Percentiles rank a stretch among this genome's conserved stretches.
Conservation (phyloP, 1,140 invertebrate species). For the Drosophila malerkotliana region DNA sequence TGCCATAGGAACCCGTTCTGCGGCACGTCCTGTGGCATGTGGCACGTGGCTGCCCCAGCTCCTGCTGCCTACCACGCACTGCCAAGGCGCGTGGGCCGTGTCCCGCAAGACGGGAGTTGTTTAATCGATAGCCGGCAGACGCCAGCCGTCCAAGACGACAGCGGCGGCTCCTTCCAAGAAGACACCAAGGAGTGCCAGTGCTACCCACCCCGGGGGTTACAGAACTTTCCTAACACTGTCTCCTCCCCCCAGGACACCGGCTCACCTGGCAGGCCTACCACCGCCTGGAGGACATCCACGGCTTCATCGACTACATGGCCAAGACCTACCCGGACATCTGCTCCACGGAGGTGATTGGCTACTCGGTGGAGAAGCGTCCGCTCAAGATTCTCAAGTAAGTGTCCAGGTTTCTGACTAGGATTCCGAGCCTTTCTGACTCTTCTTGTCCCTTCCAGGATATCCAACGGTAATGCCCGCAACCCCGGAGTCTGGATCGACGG, state of each 20-base stretch:
- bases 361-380: constrained; percentile 90
- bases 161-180: constrained; percentile 7
- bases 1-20: constrained; percentile 43
- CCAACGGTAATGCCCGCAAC: constrained; percentile 86
- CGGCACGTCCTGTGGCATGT: constrained; percentile 19
- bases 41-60: not conserved
- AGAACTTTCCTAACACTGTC: not conserved
- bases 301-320: constrained; percentile 90
- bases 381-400: constrained; percentile 87
- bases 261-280: constrained; percentile 94
- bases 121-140: constrained; percentile 62
- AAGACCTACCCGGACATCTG: constrained; percentile 89
- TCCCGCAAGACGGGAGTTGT: constrained; percentile 60
- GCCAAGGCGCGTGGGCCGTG: constrained; percentile 10
- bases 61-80: constrained; percentile 23
- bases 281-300: constrained; percentile 88
- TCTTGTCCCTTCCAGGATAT: constrained; percentile 85
- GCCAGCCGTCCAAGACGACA: constrained; percentile 19
- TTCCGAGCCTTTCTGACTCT: not conserved
- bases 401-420: not conserved
- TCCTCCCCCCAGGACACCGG: constrained; percentile 86
- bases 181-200: constrained; percentile 1
- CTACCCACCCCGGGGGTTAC: not conserved
- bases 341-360: constrained; percentile 89
- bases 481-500: constrained; percentile 88